Evolutionary conservation across 2,113 vertebrate species (phyloP), one percentile per base, ranked within the genome.

Genomic region (Nesogale talazaci): DNA sequence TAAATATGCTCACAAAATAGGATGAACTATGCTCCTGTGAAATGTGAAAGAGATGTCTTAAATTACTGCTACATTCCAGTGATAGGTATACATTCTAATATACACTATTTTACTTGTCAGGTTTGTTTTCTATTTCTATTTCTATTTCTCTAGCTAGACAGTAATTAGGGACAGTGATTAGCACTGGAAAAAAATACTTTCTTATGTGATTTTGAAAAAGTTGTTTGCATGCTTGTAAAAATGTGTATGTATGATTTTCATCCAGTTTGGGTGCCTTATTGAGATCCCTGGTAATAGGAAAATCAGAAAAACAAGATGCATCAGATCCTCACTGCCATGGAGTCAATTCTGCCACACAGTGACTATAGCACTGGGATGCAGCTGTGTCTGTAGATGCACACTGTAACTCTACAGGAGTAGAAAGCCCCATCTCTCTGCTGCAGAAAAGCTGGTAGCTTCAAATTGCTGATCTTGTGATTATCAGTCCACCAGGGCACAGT

Each of bases 251-350:
- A 31, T 52, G 29, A 57, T 89, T 52, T 78, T 46, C 61, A 34
- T 52, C 6, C 1, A 61, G 4, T 25, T 61, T 61, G 1, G 17
- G 10, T 57, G 10, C 1, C 25, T 20, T 4, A 31, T 1, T 56
- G 15, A 75, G 6, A 63, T 10, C 2, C 2, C 0, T 14, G 69
- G 27, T 2, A 0, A n/a, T 15, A 59, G 9, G 3, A 72, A 92
- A 89, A 15, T 22, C 25, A 52, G 46, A 90, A 76, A 27, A 74
- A 22, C 3, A 5, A 52, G 6, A 52, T 52, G 46, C 46, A 52
- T 52, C 46, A 11, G 46, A 52, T 52, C 46, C 46, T 52, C 46
- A 52, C 6, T 12, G 10, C 46, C 46, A 10, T 52, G 46, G 46
- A 52, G 46, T 52, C 46, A 9, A 52, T 52, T 52, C 46, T 52